phyloP scores from a whole-genome alignment of 2,888 invertebrate species.

The Chymomyza caudatula region DNA sequence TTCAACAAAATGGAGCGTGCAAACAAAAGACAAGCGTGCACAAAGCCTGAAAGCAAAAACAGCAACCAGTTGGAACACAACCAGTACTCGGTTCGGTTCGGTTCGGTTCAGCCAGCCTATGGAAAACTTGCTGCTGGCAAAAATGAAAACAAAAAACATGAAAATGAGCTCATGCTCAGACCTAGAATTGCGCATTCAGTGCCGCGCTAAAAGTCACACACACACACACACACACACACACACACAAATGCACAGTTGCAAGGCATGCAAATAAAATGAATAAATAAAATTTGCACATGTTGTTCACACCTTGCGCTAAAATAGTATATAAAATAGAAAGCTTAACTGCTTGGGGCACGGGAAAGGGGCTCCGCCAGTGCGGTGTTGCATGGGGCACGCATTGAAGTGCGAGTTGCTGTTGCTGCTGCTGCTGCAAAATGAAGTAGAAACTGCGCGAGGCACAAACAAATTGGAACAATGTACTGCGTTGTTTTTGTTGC shows the following conservation, averaged over 20 bases:
- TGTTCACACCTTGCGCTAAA: slow-evolving; percentile 67
- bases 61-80: slow-evolving; percentile 1
- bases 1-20: slow-evolving; percentile 69
- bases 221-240: slow-evolving; percentile 10
- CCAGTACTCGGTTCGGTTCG: slow-evolving; percentile 4
- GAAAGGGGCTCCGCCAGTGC: background rate
- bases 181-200: slow-evolving; percentile 68
- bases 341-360: slow-evolving; percentile 6
- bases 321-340: slow-evolving; percentile 41
- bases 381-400: background rate
- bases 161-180: slow-evolving; percentile 31
- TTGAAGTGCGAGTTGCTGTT: slow-evolving; percentile 39
- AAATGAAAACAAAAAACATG: too few relatives aligned
- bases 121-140: slow-evolving; percentile 40
- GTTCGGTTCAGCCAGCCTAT: background rate
- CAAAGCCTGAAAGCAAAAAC: slow-evolving; percentile 27
- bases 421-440: slow-evolving; percentile 48
- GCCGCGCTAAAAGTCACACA: slow-evolving; percentile 58
- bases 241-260: slow-evolving; percentile 26
- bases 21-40: slow-evolving; percentile 61
- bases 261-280: slow-evolving; percentile 70
- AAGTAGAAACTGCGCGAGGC: slow-evolving; percentile 44
- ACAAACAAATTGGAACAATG: slow-evolving; percentile 49
- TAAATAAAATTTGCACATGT: slow-evolving; percentile 71
- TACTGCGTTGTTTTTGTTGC: slow-evolving; percentile 23